phyloP scores from a whole-genome alignment of 2,797 vertebrate species.

The Phylloscopus collybita region DNA sequence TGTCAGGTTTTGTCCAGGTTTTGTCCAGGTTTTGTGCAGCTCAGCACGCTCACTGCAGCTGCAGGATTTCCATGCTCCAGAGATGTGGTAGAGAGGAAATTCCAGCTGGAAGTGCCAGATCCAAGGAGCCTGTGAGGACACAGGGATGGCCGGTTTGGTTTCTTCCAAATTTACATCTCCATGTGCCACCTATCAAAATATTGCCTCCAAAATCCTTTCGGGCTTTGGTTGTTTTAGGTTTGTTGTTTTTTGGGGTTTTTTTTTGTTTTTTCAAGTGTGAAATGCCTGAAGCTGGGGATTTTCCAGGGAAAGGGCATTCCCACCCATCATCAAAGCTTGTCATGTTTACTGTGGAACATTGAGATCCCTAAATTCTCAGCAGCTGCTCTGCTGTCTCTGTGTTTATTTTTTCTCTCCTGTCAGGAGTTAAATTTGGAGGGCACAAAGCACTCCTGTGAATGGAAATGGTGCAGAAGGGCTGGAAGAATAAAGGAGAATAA shows the following conservation, averaged over 20 bases:
- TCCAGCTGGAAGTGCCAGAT: not conserved
- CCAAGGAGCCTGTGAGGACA: not conserved
- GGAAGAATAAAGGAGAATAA: not conserved
- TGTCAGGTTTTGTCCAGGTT: too few species aligned
- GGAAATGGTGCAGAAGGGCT: not conserved
- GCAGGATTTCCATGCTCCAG: not conserved
- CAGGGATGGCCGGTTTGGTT: not conserved
- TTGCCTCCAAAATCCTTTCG: not conserved
- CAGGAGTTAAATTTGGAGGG: constrained; percentile 16
- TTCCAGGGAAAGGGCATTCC: not conserved
- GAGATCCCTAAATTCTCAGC: not conserved
- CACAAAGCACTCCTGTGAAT: not conserved
- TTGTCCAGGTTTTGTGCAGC: not conserved
- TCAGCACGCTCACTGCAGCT: not conserved
- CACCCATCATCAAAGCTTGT: not conserved
- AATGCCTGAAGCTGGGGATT: not conserved
- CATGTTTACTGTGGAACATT: not conserved
- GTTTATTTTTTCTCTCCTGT: not conserved
- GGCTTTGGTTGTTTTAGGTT: not conserved
- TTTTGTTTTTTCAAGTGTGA: not conserved
- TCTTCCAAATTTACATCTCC: not conserved
- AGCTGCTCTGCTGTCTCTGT: not conserved
- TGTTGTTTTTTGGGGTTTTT: not conserved
- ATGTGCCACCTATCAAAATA: not conserved
- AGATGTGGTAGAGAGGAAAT: not conserved